These are phyloP conservation scores for Chinchilla lanigera DNA, from an alignment of 2,113 vertebrate species.

Conservation along the genomic window DNA sequence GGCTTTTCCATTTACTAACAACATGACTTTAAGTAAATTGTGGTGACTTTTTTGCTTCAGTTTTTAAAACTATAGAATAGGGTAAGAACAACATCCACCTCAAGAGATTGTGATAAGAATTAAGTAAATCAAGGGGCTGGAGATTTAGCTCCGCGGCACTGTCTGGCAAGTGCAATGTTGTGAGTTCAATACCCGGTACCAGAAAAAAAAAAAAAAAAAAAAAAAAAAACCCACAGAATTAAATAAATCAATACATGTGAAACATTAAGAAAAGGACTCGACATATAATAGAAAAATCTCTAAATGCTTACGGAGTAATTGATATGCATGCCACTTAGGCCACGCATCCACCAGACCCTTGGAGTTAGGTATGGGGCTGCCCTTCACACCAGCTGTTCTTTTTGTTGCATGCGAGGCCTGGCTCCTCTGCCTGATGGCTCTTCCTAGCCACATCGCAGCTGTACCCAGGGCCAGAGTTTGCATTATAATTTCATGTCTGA, in stretches of 20 bases:
- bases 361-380: not conserved
- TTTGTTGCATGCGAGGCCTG: not conserved
- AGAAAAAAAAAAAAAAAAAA: too few species aligned
- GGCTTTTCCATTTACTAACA: not conserved
- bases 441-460: not conserved
- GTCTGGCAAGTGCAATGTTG: too few species aligned
- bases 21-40: not conserved
- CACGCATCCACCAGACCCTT: not conserved
- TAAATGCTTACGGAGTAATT: not conserved
- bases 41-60: not conserved
- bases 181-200: too few species aligned
- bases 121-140: too few species aligned
- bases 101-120: not conserved
- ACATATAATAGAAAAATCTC: not conserved
- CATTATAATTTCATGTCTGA: conserved; percentile 25
- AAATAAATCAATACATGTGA: not conserved
- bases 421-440: not conserved
- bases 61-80: conserved; percentile 9
- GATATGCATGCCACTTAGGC: not conserved
- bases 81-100: not conserved
- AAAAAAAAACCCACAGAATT: too few species aligned
- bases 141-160: too few species aligned
- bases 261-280: not conserved
- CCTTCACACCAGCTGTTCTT: not conserved
- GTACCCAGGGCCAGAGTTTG: not conserved